These are phyloP conservation scores for Tenodera sinensis DNA, from an alignment of 2,888 invertebrate genomes.

Conservation along the genomic window DNA sequence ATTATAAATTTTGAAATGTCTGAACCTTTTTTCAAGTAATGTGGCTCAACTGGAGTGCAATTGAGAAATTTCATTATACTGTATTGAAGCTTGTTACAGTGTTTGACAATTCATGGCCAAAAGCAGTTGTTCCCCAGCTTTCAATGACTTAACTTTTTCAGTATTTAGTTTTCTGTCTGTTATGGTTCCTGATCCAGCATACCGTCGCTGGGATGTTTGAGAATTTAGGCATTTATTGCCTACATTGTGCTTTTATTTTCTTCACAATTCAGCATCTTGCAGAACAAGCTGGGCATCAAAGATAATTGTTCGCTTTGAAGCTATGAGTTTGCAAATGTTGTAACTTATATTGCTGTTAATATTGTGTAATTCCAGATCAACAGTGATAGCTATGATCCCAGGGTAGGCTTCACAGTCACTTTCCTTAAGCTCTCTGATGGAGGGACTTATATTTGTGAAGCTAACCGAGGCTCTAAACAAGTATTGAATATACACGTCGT, in stretches of 20 bases:
- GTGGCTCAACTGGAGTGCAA: not conserved
- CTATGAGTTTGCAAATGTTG: not conserved
- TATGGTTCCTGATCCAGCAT: too few species aligned
- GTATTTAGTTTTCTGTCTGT: too few species aligned
- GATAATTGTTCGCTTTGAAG: not conserved
- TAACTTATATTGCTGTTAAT: not conserved
- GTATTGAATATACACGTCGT: not conserved
- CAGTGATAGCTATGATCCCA: constrained; percentile 25
- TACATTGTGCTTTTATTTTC: too few species aligned
- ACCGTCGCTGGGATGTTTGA: too few species aligned
- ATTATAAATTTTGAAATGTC: too few species aligned
- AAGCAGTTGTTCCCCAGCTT: too few species aligned
- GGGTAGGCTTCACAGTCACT: constrained; percentile 33
- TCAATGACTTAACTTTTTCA: too few species aligned
- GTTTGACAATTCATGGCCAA: not conserved
- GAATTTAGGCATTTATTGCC: too few species aligned
- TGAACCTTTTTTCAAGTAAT: not conserved
- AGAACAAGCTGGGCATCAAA: too few species aligned
- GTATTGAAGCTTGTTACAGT: not conserved
- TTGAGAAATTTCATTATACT: not conserved
- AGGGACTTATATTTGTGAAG: not conserved
- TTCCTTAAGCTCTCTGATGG: not conserved
- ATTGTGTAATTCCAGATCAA: constrained; percentile 23
- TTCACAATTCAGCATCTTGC: too few species aligned
- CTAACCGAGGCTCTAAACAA: not conserved